Evolutionary conservation across 2,113 vertebrate genomes (phyloP), one percentile per base, ranked within the genome.

Genomic region (Motacilla tschutschensis): DNA sequence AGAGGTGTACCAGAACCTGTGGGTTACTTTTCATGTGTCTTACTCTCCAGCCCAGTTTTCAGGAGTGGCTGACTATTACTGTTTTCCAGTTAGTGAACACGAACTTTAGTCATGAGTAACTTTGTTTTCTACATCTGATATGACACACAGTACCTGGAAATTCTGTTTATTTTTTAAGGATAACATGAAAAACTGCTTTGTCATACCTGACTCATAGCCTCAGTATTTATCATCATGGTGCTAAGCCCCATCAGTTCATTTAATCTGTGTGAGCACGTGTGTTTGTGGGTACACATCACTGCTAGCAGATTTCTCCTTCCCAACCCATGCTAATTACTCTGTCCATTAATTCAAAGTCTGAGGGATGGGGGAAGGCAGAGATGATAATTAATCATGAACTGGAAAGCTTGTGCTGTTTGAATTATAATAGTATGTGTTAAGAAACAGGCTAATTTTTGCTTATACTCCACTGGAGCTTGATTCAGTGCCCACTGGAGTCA

Each of bases 61-160:
- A 91, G 93, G 93, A 69, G 87, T 89, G 93, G 64, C 46, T 76
- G 75, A 14, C 55, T 78, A 29, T 80, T 70, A 83, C 44, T 50
- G 46, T 29, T 91, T 87, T 92, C 65, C 54, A 75, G 79, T 80
- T 36, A 92, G 50, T 93, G 87, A 70, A 87, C 89, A 25, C 12
- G 41, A 87, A 55, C 43, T 79, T 88, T 65, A 91, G 85, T 78
- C 70, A 89, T 1, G 18, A 62, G 15, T 64, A 53, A 29, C 38
- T 85, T 87, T 92, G 73, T 85, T 91, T 95, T 85, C 48, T 67
- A n/a, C 25, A 46, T 67, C 79, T 71, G 73, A 72, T 87, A 75
- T 22, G 62, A 67, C 46, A 60, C 76, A 46, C 10, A 29, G 69
- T 64, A 48, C 64, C 41, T 70, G 75, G 47, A 88, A 94, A 51